A percentile compares a stretch with the other conserved stretches of the same genome.
Evolutionary conservation across 2,888 invertebrate genomes (phyloP).

Genomic region (Sylvicola fuscatus): DNA sequence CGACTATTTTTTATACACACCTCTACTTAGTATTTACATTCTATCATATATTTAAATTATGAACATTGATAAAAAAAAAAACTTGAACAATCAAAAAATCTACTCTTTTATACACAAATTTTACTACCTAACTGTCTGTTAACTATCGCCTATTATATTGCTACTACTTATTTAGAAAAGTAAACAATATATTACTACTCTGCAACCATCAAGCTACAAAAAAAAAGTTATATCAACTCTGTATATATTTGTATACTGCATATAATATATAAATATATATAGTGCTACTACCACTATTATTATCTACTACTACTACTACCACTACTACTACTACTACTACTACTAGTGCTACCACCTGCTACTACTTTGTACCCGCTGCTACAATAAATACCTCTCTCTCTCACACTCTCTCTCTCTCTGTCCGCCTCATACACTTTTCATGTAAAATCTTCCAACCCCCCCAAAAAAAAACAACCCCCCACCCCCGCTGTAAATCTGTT

Average conservation of each 20-base stretch:
- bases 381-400: too few relatives aligned
- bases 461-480: too few relatives aligned
- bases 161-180: background rate
- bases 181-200: background rate
- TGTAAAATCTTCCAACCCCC: too few relatives aligned
- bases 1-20: background rate
- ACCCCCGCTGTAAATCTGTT: too few relatives aligned
- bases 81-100: constrained; percentile 1
- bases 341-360: background rate
- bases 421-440: too few relatives aligned
- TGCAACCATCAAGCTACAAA: background rate
- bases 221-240: constrained; percentile 1
- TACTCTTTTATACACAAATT: constrained; percentile 1
- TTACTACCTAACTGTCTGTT: background rate
- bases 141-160: background rate
- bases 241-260: too few relatives aligned
- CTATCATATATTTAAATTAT: background rate
- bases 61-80: background rate
- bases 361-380: background rate
- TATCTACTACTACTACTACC: background rate
- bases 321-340: constrained; percentile 2
- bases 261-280: constrained; percentile 2
- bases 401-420: too few relatives aligned
- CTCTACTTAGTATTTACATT: constrained; percentile 2
- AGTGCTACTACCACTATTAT: constrained; percentile 6